phyloP scores from a whole-genome alignment of 2,113 vertebrate genomes.

The Coturnix japonica region DNA sequence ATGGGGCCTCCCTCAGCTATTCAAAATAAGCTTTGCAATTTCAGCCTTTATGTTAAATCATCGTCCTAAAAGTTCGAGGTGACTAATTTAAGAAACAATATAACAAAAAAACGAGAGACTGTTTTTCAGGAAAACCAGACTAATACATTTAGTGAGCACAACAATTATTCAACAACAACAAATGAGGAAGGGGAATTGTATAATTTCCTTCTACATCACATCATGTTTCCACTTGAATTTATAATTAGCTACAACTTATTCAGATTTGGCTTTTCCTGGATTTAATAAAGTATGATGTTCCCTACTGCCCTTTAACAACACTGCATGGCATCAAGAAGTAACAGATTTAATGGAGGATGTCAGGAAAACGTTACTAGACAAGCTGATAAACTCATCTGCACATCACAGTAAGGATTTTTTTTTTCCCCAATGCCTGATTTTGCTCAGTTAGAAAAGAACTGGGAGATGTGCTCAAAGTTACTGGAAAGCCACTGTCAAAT shows the following conservation, averaged over 20 bases:
- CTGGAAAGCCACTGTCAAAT: neutral
- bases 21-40: neutral
- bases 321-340: neutral
- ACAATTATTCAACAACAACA: neutral
- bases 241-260: conserved; percentile 54
- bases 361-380: neutral
- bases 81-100: neutral
- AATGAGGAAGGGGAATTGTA: neutral
- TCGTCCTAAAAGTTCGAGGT: neutral
- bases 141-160: neutral
- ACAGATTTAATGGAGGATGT: neutral
- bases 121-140: neutral
- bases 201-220: neutral
- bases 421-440: neutral
- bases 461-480: neutral
- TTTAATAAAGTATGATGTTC: conserved; percentile 9
- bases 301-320: conserved; percentile 34
- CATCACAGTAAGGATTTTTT: neutral
- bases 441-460: neutral
- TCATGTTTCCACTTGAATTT: conserved; percentile 36
- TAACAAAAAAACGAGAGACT: neutral
- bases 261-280: conserved; percentile 42
- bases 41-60: neutral
- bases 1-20: neutral
- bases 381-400: neutral